Evolutionary conservation across 2,797 vertebrate genomes (phyloP).

Genomic region (Hafferia zeledoni): DNA sequence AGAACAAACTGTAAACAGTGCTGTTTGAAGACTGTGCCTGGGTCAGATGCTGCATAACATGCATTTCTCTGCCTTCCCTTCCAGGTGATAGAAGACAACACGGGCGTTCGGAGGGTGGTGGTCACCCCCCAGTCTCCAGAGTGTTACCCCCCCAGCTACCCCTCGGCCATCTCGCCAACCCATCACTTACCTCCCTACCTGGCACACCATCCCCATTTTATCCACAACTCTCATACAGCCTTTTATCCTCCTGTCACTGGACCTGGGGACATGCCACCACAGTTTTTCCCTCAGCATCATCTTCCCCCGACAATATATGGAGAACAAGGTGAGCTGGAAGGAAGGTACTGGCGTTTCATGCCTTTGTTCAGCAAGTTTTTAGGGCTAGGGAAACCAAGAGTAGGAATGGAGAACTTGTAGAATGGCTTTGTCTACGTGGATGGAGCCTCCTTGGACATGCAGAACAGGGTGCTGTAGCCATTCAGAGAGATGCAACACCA

Average conservation of each 20-base stretch:
- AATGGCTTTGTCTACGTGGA: not conserved
- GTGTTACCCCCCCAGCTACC: conserved; percentile 94
- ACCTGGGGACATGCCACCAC: conserved; percentile 89
- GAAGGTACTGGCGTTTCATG: not conserved
- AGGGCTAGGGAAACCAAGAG: not conserved
- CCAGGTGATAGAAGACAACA: conserved; percentile 95
- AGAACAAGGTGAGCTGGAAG: conserved; percentile 87
- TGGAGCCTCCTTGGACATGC: not conserved
- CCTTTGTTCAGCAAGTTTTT: not conserved
- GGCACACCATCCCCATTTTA: conserved; percentile 91
- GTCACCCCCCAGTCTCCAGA: conserved; percentile 96
- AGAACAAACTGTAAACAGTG: not conserved
- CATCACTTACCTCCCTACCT: conserved; percentile 94
- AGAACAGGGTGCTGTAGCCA: not conserved
- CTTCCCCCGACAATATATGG: conserved; percentile 91
- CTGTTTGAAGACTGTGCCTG: not conserved
- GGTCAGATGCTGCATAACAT: not conserved
- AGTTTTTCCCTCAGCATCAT: conserved; percentile 94
- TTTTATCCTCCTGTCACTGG: conserved; percentile 95
- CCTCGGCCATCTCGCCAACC: conserved; percentile 93
- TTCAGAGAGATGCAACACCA: not conserved
- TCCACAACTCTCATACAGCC: conserved; percentile 91
- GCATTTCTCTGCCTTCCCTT: conserved; percentile 29
- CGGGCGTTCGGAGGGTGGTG: conserved; percentile 94
- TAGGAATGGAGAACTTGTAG: not conserved